Conservation (phyloP, 2,797 vertebrate species). For the Thunnus albacares region DNA sequence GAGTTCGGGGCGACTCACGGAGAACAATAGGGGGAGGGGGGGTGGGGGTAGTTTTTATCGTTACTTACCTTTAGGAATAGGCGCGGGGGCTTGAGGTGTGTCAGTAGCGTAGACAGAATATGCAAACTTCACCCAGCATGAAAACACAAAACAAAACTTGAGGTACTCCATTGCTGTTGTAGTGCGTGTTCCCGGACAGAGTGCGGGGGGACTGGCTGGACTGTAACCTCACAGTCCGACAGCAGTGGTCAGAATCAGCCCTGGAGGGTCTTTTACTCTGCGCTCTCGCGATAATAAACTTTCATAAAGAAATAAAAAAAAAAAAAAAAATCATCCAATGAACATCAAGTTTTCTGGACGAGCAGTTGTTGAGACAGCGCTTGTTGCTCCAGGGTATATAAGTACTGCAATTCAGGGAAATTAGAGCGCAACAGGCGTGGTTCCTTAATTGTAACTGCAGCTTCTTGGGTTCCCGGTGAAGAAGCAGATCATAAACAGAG, state of each 20-base stretch:
- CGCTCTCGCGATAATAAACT: conserved; percentile 76
- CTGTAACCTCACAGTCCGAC: conserved; percentile 32
- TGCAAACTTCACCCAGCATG: conserved; percentile 69
- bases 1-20: neutral
- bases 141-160: conserved; percentile 70
- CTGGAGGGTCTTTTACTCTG: conserved; percentile 31
- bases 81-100: conserved; percentile 51
- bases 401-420: conserved; percentile 51
- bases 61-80: conserved; percentile 81
- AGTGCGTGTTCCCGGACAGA: conserved; percentile 40
- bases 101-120: conserved; percentile 58
- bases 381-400: conserved; percentile 41
- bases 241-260: conserved; percentile 48
- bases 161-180: conserved; percentile 78
- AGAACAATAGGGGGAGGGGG: neutral
- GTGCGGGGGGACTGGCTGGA: conserved; percentile 24
- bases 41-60: neutral
- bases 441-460: conserved; percentile 73
- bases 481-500: conserved; percentile 16
- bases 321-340: neutral
- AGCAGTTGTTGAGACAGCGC: conserved; percentile 13
- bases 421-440: conserved; percentile 72
- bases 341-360: conserved; percentile 13
- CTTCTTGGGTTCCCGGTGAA: conserved; percentile 46
- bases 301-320: conserved; percentile 12